Evolutionary conservation across 2,888 invertebrate genomes (phyloP).

Genomic region (Prosopocoilus inquinatus): DNA sequence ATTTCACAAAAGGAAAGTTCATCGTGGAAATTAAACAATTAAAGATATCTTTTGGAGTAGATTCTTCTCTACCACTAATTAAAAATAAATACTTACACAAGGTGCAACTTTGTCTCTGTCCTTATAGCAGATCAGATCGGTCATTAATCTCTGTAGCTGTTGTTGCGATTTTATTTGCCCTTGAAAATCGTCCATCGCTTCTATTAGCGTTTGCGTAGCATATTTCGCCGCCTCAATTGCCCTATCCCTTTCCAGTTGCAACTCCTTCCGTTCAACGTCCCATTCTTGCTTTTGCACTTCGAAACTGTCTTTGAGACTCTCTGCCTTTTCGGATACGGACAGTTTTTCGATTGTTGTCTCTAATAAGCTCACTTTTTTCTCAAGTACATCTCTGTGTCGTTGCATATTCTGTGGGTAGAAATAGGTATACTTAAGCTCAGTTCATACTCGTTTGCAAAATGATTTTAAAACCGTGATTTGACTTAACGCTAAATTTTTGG

Average conservation of each 20-base stretch:
- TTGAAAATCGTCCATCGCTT: constrained; percentile 44
- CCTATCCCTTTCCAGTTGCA: constrained; percentile 35
- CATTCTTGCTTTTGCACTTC: constrained; percentile 11
- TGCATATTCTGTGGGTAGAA: constrained; percentile 12
- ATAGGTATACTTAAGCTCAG: neutral
- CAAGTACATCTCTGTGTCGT: constrained; percentile 10
- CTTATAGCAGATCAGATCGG: constrained; percentile 30
- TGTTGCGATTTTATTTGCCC: constrained; percentile 39
- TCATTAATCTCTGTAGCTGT: constrained; percentile 38
- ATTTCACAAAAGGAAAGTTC: no score
- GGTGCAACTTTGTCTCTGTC: neutral
- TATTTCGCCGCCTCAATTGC: constrained; percentile 43
- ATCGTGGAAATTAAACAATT: no score
- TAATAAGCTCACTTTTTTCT: constrained; percentile 8
- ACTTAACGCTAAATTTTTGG: neutral
- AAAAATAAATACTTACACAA: constrained; percentile 11
- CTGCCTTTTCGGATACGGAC: neutral
- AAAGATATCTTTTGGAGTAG: no score
- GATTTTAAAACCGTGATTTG: neutral
- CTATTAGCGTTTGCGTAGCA: constrained; percentile 41
- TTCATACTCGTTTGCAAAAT: neutral
- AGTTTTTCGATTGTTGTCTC: constrained; percentile 9
- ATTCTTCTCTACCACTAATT: no score
- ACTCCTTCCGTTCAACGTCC: constrained; percentile 17
- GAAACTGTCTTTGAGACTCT: constrained; percentile 1